Evolutionary conservation across 2,113 vertebrate genomes (phyloP).

Genomic region (Ictalurus furcatus): DNA sequence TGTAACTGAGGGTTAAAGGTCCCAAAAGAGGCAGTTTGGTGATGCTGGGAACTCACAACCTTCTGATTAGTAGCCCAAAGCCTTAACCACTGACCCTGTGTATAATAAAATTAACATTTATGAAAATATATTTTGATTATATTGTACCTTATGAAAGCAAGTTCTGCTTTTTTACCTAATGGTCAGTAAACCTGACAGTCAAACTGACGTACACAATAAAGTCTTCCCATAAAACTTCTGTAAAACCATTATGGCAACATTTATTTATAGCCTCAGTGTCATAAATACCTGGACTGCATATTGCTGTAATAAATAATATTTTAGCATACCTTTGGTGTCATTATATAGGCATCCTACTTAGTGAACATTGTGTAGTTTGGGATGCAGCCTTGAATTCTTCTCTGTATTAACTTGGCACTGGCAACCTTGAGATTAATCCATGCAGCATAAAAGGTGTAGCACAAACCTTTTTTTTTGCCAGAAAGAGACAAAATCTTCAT

Average conservation of each 20-base stretch:
- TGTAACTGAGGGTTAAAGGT: neutral
- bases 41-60: neutral
- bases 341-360: neutral
- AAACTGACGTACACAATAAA: neutral
- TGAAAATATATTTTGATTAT: neutral
- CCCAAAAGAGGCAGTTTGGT: neutral
- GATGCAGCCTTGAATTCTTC: neutral
- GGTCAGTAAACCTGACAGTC: neutral
- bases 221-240: neutral
- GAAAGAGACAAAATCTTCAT: neutral
- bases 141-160: neutral
- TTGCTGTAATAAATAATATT: neutral
- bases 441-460: neutral
- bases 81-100: neutral
- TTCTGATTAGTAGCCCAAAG: neutral
- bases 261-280: neutral
- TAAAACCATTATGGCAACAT: neutral
- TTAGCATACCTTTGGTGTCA: neutral
- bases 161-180: neutral
- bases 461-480: neutral
- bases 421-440: neutral
- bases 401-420: neutral
- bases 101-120: neutral
- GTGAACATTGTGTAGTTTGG: neutral
- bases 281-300: neutral